A percentile compares a stretch with the other conserved stretches of the same genome.
Evolutionary conservation across 2,797 vertebrate species (phyloP).

Genomic region (Delichon dasypus): DNA sequence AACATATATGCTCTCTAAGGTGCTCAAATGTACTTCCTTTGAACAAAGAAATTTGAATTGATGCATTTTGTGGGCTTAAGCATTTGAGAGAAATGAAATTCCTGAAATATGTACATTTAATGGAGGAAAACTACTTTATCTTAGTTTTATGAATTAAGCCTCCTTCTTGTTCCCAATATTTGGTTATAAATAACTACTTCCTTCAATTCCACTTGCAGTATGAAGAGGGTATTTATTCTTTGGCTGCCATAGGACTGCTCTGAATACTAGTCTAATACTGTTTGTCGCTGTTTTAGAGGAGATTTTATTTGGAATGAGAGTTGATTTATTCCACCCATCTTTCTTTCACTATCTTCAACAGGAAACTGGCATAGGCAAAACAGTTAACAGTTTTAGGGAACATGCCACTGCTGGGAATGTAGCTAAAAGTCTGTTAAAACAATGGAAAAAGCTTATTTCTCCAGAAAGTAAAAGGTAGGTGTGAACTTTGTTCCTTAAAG

Average conservation of each 20-base stretch:
- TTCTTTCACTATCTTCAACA: slow-evolving; percentile 29
- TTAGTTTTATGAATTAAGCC: background rate
- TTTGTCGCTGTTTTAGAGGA: background rate
- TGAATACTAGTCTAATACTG: background rate
- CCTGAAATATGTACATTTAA: background rate
- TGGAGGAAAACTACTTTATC: background rate
- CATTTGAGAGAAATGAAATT: background rate
- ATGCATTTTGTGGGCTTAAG: background rate
- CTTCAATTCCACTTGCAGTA: background rate
- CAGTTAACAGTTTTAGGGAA: slow-evolving; percentile 82
- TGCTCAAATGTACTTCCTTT: background rate
- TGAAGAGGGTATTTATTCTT: background rate
- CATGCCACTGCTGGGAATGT: slow-evolving; percentile 78
- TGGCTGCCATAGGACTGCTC: background rate
- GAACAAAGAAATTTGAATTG: background rate
- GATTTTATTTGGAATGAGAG: background rate
- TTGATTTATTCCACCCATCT: background rate
- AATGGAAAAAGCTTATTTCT: slow-evolving; percentile 81
- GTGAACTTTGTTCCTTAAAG: background rate
- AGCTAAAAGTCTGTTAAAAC: slow-evolving; percentile 79
- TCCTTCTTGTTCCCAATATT: background rate
- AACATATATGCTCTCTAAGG: background rate
- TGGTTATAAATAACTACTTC: background rate
- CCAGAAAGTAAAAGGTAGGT: slow-evolving; percentile 76
- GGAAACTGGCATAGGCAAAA: slow-evolving; percentile 88